These are phyloP conservation scores for Podilymbus podiceps DNA, from an alignment of 2,113 vertebrate species.

Conservation along the genomic window DNA sequence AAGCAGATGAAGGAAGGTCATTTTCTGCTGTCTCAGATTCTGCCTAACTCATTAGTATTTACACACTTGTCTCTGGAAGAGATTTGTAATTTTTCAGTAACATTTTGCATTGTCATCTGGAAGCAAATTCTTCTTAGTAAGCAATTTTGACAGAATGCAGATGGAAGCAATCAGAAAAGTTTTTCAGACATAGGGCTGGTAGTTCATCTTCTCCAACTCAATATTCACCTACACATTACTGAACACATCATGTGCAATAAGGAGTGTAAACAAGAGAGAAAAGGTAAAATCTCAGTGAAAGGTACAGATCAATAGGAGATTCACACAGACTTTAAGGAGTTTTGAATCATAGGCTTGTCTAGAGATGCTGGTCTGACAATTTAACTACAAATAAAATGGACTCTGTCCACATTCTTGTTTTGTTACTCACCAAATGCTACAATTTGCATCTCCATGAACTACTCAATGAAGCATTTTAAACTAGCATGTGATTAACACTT, in stretches of 20 bases:
- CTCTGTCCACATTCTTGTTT: not conserved
- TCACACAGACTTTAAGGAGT: not conserved
- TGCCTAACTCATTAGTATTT: not conserved
- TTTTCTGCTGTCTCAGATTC: not conserved
- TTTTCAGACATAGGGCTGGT: not conserved
- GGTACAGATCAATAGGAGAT: not conserved
- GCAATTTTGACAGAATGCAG: not conserved
- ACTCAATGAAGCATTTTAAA: not conserved
- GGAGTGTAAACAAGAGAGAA: not conserved
- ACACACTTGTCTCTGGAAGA: not conserved
- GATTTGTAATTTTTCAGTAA: not conserved
- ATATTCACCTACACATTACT: not conserved
- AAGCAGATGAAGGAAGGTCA: not conserved
- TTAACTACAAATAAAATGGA: not conserved
- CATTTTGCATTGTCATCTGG: not conserved
- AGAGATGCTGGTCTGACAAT: not conserved
- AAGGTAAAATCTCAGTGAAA: not conserved
- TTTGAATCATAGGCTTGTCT: not conserved
- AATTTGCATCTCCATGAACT: not conserved
- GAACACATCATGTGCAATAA: not conserved
- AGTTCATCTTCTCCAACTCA: not conserved
- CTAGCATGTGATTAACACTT: not conserved
- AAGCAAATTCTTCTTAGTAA: not conserved
- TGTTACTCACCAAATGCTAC: not conserved
- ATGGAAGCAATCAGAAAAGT: not conserved